These are phyloP conservation scores for Eurystomus glaucurus DNA, from an alignment of 2,797 vertebrate species.

Conservation along the genomic window DNA sequence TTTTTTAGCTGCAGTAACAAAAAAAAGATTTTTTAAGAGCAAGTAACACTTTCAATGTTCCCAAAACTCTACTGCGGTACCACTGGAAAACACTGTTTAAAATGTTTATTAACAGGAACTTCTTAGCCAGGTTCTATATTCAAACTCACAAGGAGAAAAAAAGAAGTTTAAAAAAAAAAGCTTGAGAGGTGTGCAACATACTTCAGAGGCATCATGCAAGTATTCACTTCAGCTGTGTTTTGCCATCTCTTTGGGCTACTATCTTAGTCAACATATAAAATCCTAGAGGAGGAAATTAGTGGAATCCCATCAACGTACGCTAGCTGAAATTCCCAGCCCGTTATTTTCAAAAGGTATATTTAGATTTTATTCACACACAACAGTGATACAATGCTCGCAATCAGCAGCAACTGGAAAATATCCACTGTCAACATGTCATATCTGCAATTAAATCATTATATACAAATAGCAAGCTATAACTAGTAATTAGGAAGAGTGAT, in stretches of 20 bases:
- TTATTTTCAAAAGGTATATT: conserved; percentile 33
- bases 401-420: conserved; percentile 51
- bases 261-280: not conserved
- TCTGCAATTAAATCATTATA: conserved; percentile 62
- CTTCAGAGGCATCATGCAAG: not conserved
- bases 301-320: not conserved
- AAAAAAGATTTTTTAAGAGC: not conserved
- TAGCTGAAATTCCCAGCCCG: not conserved
- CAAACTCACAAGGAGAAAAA: not conserved
- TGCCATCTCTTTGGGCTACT: not conserved
- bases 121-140: not conserved
- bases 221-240: not conserved
- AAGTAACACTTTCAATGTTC: not conserved
- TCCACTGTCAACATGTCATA: not conserved
- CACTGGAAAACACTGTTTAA: not conserved
- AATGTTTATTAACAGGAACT: not conserved
- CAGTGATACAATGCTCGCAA: not conserved
- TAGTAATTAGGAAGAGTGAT: conserved; percentile 42
- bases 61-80: not conserved
- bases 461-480: conserved; percentile 48
- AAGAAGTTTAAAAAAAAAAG: not conserved
- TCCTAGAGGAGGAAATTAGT: not conserved
- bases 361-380: not conserved
- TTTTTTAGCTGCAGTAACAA: not conserved
- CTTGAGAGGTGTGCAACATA: not conserved